phyloP scores from a whole-genome alignment of 2,888 invertebrate genomes.

The Tholera decimalis region DNA sequence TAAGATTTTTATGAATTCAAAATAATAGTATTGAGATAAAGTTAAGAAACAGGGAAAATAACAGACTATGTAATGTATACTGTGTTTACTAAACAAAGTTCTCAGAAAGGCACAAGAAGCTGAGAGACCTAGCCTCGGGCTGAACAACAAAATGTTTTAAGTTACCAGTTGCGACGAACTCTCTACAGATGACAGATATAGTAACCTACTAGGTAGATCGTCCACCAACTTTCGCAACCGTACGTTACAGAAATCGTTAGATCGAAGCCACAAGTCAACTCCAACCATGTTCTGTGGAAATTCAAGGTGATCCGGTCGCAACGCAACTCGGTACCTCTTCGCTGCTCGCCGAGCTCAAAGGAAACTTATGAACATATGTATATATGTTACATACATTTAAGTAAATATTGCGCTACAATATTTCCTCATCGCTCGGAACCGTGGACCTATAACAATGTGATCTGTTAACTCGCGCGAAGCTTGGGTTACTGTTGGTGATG shows the following conservation, averaged over 20 bases:
- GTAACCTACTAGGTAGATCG: constrained; percentile 21
- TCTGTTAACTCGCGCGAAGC: constrained; percentile 41
- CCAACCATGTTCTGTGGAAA: constrained; percentile 76
- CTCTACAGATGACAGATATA: constrained; percentile 35
- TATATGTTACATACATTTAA: constrained; percentile 27
- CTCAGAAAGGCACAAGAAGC: constrained; percentile 36
- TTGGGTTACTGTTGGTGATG: constrained; percentile 33
- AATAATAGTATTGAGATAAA: constrained; percentile 29
- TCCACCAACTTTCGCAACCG: constrained; percentile 56
- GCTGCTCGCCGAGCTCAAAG: constrained; percentile 57
- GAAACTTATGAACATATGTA: constrained; percentile 56
- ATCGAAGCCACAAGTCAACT: constrained; percentile 75
- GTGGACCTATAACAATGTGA: constrained; percentile 39
- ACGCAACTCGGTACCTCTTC: constrained; percentile 68
- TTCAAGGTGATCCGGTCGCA: constrained; percentile 87
- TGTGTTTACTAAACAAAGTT: constrained; percentile 42
- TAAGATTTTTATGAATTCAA: constrained; percentile 9
- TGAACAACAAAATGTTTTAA: constrained; percentile 45
- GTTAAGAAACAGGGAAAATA: constrained; percentile 28
- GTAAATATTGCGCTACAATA: constrained; percentile 47
- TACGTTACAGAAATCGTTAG: constrained; percentile 54
- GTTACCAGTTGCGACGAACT: constrained; percentile 30
- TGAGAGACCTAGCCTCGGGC: constrained; percentile 40
- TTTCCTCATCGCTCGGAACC: constrained; percentile 50
- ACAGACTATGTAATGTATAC: constrained; percentile 31